Percentiles rank a stretch among this genome's conserved stretches.
Conservation (phyloP, 2,113 vertebrate species). For the Chiloscyllium plagiosum region DNA sequence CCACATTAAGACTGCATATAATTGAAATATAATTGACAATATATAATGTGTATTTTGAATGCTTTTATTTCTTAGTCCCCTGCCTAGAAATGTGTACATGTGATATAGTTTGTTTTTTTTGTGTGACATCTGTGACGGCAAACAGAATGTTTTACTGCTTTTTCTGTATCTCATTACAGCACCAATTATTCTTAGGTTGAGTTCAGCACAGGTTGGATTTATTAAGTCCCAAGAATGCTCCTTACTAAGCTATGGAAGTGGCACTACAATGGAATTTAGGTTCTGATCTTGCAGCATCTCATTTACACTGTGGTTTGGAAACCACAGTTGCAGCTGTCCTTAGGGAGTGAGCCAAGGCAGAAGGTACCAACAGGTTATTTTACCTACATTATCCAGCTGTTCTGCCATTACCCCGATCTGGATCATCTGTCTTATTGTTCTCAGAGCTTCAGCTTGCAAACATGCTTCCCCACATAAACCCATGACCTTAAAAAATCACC, state of each 20-base stretch:
- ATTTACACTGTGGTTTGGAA: background rate
- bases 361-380: too few relatives aligned
- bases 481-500: background rate
- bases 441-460: too few relatives aligned
- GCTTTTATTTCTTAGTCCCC: background rate
- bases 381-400: background rate
- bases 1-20: background rate
- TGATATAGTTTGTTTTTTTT: background rate
- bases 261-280: background rate
- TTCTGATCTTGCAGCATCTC: background rate
- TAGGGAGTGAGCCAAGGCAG: too few relatives aligned
- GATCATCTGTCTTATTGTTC: background rate
- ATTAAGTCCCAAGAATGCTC: background rate
- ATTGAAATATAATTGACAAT: background rate
- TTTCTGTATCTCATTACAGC: background rate
- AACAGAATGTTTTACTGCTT: background rate
- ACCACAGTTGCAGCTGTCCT: background rate
- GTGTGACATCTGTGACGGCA: background rate
- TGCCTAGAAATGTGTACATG: background rate
- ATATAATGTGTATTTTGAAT: background rate
- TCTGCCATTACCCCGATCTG: background rate
- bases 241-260: background rate
- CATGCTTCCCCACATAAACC: background rate
- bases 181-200: background rate
- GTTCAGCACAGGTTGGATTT: background rate